phyloP scores from a whole-genome alignment of 2,797 vertebrate genomes.

The Falco berigora region DNA sequence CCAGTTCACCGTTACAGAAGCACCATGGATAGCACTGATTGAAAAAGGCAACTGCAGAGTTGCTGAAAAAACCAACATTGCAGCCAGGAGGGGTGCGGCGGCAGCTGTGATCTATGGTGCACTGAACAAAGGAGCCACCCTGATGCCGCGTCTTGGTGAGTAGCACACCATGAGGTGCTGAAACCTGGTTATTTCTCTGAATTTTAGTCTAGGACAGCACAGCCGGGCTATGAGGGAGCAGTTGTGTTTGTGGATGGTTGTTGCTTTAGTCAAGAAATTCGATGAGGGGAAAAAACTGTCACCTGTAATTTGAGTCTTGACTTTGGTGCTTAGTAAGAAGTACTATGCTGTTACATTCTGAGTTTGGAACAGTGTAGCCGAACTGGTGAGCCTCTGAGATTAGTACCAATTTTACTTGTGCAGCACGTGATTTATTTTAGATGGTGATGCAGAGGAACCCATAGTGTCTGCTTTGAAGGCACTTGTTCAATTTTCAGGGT shows the following conservation, averaged over 20 bases:
- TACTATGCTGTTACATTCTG: fast-evolving
- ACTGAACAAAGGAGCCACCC: not conserved
- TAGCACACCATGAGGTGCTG: not conserved
- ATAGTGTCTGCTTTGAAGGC: not conserved
- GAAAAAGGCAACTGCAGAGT: constrained; percentile 88
- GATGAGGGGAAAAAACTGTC: fast-evolving
- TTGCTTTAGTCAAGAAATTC: not conserved
- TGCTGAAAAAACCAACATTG: constrained; percentile 80
- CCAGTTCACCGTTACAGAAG: constrained; percentile 50
- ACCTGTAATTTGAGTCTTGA: not conserved
- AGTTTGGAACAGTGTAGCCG: not conserved
- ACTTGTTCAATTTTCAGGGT: not conserved
- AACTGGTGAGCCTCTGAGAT: not conserved
- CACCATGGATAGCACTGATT: constrained; percentile 84
- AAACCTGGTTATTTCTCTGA: not conserved
- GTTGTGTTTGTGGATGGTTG: not conserved
- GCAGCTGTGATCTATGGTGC: constrained; percentile 77
- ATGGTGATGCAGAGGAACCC: not conserved
- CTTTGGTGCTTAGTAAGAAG: not conserved
- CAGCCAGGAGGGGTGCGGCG: constrained; percentile 70
- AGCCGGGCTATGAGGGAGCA: not conserved
- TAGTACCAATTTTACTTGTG: not conserved
- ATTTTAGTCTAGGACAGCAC: not conserved
- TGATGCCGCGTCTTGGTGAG: constrained; percentile 79
- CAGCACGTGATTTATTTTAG: not conserved